Base-by-base conservation (phyloP, 2,888 invertebrate genomes). In the Subacronicta megacephala region DNA sequence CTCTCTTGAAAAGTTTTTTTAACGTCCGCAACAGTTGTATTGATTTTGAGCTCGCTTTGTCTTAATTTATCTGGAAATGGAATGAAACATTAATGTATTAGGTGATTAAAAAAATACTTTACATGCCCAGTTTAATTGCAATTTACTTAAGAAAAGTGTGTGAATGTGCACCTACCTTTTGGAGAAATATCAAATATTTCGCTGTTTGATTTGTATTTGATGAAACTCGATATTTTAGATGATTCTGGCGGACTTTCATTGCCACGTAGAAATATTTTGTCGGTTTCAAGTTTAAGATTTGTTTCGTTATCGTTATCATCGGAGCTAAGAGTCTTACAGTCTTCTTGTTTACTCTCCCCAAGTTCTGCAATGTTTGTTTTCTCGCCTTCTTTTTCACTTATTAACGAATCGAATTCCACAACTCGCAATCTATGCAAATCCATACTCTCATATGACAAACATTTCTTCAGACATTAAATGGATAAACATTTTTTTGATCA, bases 361-460 rank as follows among this genome's bases (percentile, higher is more conserved):
- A 17, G 35, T 41, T 62, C 47, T 45, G 36, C 13, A 37, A n/a
- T 43, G 38, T 10, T 42, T 17, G 59, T 50, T 13, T 66, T 61
- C 18, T 47, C 33, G 13, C 7, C 29, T 43, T 29, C 31, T 36
- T 52, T 58, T 60, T 59, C 53, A 41, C 36, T 63, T 49, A 50
- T 1, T 23, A 40, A 20, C 36, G 63, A 46, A 68, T 74, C 69
- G 49, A 80, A 84, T 50, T 63, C 77, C 41, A 84, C 53, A 31
- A 81, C 65, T 52, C 73, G 76, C 50, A 84, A 63, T 45, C 67
- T 74, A 67, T 84, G 81, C 43, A 80, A 56, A 66, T 70, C 54
- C 82, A 82, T 81, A 44, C 33, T 49, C 35, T 45, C 31, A 7
- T 42, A 60, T 16, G 40, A 35, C n/a, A 46, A 54, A 47, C 49